Conservation (phyloP, 2,113 vertebrate species). For the Megaceryle maxima region DNA sequence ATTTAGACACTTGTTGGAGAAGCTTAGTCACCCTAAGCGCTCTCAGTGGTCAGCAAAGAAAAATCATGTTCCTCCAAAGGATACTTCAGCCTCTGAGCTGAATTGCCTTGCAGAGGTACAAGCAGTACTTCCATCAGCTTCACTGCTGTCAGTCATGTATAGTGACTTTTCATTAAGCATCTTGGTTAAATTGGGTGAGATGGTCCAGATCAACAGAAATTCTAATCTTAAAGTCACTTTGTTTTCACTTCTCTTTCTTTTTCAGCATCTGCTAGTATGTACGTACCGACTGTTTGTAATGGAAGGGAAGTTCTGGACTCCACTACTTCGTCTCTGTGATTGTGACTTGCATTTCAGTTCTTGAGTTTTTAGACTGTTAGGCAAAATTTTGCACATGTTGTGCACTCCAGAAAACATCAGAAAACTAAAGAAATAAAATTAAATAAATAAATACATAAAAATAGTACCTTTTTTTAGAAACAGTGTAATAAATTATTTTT, state of each 20-base stretch:
- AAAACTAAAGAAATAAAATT: constrained; percentile 37
- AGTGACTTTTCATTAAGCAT: not conserved
- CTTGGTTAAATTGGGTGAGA: not conserved
- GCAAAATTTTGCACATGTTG: constrained; percentile 75
- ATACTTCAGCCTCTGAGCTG: not conserved
- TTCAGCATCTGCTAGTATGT: constrained; percentile 90
- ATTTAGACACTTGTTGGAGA: not conserved
- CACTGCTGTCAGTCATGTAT: not conserved
- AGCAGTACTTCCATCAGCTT: not conserved
- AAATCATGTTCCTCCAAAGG: not conserved
- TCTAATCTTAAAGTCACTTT: not conserved
- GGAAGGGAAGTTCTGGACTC: constrained; percentile 98
- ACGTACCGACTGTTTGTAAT: constrained; percentile 92
- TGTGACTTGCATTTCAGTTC: constrained; percentile 72
- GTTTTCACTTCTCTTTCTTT: constrained; percentile 51
- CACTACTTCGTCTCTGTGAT: constrained; percentile 97
- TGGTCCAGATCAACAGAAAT: not conserved
- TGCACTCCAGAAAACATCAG: constrained; percentile 64
- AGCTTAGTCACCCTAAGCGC: not conserved
- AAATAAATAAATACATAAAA: constrained; percentile 33
- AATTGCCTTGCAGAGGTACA: not conserved
- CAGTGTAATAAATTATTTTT: constrained; percentile 98
- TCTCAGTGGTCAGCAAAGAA: not conserved
- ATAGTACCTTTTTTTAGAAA: constrained; percentile 90
- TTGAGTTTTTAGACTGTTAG: constrained; percentile 89